Conservation (phyloP, 2,888 invertebrate species). For the Nephrotoma guestfalica region DNA sequence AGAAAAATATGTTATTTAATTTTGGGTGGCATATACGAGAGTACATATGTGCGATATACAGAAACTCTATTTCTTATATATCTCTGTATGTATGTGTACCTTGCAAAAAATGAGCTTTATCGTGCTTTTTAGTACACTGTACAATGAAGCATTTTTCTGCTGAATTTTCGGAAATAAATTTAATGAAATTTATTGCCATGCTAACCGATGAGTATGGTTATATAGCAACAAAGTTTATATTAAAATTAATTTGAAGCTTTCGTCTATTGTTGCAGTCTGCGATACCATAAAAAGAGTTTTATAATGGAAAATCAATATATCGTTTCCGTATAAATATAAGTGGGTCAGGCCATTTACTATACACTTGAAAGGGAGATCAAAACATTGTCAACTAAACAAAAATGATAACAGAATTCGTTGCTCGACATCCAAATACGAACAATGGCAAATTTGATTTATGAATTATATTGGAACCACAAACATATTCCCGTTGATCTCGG, state of each 20-base stretch:
- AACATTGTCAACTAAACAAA: neutral
- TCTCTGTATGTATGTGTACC: neutral
- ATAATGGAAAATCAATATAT: neutral
- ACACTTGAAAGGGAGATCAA: neutral
- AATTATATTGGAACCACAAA: neutral
- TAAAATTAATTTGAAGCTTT: neutral
- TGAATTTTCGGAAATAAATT: neutral
- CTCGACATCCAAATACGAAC: neutral
- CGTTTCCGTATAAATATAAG: neutral
- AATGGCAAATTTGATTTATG: neutral
- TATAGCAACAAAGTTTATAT: neutral
- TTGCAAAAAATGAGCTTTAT: neutral
- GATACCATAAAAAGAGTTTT: neutral
- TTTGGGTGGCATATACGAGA: neutral
- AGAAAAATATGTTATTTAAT: neutral
- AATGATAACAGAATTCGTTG: neutral
- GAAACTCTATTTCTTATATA: neutral
- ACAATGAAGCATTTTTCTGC: neutral
- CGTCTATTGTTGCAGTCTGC: neutral
- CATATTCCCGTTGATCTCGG: too few relatives aligned
- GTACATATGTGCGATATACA: neutral
- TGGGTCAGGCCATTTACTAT: neutral
- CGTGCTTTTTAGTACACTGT: neutral
- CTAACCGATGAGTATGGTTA: neutral
- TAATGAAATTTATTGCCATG: neutral